Evolutionary conservation across 2,797 vertebrate genomes (phyloP), one percentile per base, ranked within the genome.

Genomic region (Lepilemur ruficaudatus): DNA sequence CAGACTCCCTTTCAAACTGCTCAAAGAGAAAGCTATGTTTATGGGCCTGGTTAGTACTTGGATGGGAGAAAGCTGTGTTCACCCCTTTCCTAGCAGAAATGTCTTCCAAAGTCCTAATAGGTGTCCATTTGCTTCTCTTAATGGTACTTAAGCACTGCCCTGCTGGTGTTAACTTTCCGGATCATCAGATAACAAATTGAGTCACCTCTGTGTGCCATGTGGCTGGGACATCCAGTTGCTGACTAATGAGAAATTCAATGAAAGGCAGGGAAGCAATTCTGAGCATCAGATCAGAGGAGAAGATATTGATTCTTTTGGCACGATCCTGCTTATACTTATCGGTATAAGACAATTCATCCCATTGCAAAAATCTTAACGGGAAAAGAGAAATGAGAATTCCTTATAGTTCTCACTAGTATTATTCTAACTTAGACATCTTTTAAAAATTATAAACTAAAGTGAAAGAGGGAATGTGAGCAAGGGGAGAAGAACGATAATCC

Each of bases 101-200:
- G 30, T n/a, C 79, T 96, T 93, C 83, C 93, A 52, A 76, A 80
- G 48, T 91, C 89, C 89, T 86, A 41, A 59, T 61, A 72, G 38
- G 90, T 83, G 79, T 82, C 13, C 17, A 61, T 94, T 94, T 94
- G 78, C 72, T 87, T 91, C 78, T 70, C 79, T 90, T 93, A 86
- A 79, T 95, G 78, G 95, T 78, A 93, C 63, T 91, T 82, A 92
- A 96, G 50, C 79, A 94, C 52, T 13, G 12, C 48, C 86, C 83
- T 94, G 69, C 80, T 91, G 84, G 81, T 96, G 89, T 97, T 94
- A 96, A 96, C 76, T 97, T 97, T 96, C 95, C 52, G 6, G 82
- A 91, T 96, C 63, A 95, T 96, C 97, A 95, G 96, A 95, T 97
- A 97, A 89, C 4, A 57, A 95, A 84, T 13, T 91, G 92, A 97